Conservation (phyloP, 2,888 invertebrate genomes). For the Rhagium mordax region DNA sequence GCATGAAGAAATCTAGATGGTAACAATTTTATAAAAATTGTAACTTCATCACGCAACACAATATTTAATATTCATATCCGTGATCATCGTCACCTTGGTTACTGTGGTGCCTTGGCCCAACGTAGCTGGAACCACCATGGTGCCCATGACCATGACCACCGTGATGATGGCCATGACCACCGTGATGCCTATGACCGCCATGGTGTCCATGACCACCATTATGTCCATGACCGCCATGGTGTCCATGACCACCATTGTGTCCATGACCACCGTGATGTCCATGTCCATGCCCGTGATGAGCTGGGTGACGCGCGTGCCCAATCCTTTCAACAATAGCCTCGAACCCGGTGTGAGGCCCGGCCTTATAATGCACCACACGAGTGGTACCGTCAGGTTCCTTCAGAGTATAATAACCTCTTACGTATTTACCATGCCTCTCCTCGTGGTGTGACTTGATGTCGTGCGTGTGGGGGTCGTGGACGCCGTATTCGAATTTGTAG, state of each 20-base stretch:
- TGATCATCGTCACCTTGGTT: not conserved
- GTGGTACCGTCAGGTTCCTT: conserved; percentile 67
- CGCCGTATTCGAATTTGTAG: conserved; percentile 67
- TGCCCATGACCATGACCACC: not conserved
- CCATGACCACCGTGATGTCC: not conserved
- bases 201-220: not conserved
- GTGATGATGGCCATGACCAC: not conserved
- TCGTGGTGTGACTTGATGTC: conserved; percentile 66
- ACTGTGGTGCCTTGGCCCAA: not conserved
- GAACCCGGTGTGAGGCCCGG: conserved; percentile 13
- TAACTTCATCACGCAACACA: not conserved
- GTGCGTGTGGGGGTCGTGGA: conserved; percentile 66
- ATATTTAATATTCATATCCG: not conserved
- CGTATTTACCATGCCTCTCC: conserved; percentile 64
- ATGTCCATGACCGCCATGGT: not conserved
- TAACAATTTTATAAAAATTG: conserved; percentile 8
- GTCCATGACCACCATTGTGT: not conserved
- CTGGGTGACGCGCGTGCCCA: not conserved
- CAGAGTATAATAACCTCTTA: conserved; percentile 65
- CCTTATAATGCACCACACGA: conserved; percentile 65
- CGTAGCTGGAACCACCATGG: conserved; percentile 1
- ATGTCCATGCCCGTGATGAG: not conserved
- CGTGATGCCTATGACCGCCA: not conserved
- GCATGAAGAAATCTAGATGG: no score
- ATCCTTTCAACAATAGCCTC: conserved; percentile 15